Percentiles rank a stretch among this genome's conserved stretches.
phyloP scores from a whole-genome alignment of 2,113 vertebrate genomes.

The Holacanthus passer region DNA sequence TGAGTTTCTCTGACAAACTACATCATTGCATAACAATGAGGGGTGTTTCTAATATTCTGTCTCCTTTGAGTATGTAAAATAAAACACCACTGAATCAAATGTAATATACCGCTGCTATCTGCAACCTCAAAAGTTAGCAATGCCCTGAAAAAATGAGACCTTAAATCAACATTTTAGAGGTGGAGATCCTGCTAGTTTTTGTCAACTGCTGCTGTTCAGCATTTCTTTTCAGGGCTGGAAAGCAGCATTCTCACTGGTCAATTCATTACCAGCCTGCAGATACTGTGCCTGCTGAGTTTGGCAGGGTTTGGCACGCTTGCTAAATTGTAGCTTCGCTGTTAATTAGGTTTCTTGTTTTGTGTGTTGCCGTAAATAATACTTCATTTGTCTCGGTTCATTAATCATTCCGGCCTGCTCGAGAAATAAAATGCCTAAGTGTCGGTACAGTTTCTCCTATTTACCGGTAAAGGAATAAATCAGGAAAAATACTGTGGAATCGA shows the following conservation, averaged over 20 bases:
- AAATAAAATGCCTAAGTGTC: neutral
- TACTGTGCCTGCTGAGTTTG: conserved; percentile 32
- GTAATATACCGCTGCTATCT: neutral
- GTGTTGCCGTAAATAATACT: conserved; percentile 16
- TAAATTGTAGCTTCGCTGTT: conserved; percentile 46
- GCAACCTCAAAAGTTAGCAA: neutral
- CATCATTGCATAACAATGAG: neutral
- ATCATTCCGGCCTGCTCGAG: conserved; percentile 9
- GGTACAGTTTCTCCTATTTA: neutral
- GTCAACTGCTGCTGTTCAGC: conserved; percentile 19
- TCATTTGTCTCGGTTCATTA: conserved; percentile 26
- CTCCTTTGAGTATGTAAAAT: neutral
- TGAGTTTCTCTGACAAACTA: neutral
- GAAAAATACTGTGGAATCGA: neutral
- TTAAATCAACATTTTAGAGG: conserved; percentile 10
- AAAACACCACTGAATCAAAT: neutral
- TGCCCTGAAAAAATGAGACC: neutral
- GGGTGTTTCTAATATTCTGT: neutral
- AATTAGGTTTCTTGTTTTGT: conserved; percentile 51
- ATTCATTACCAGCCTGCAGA: conserved; percentile 42
- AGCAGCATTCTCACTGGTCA: conserved; percentile 14
- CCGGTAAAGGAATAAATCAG: neutral
- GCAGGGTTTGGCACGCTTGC: neutral
- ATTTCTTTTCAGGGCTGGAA: conserved; percentile 28
- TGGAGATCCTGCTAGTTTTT: neutral